These are phyloP conservation scores for Holacanthus passer DNA, from an alignment of 2,113 vertebrate genomes.

Conservation along the genomic window DNA sequence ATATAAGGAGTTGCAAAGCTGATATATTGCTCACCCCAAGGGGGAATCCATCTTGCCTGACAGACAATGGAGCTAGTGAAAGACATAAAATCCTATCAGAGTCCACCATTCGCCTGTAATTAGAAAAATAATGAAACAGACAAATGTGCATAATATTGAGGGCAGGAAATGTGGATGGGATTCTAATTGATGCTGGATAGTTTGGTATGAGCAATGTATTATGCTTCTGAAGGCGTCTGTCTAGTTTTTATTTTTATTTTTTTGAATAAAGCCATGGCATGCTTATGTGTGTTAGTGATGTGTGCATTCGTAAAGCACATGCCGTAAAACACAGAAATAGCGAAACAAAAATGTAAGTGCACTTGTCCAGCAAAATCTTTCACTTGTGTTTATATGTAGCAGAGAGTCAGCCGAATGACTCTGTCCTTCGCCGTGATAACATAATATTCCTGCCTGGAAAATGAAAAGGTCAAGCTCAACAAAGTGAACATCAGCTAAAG, in stretches of 20 bases:
- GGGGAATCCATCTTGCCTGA: slow-evolving; percentile 72
- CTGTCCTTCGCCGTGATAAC: slow-evolving; percentile 38
- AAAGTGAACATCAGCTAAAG: slow-evolving; percentile 74
- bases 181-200: slow-evolving; percentile 64
- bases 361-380: neutral
- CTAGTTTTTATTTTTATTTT: neutral
- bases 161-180: slow-evolving; percentile 56
- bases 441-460: slow-evolving; percentile 52
- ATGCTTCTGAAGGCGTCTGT: slow-evolving; percentile 21
- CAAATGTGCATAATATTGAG: slow-evolving; percentile 61
- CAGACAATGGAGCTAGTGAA: slow-evolving; percentile 61
- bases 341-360: neutral
- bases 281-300: neutral
- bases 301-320: too few relatives aligned
- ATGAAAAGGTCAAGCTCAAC: slow-evolving; percentile 72
- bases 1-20: slow-evolving; percentile 68
- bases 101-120: slow-evolving; percentile 72
- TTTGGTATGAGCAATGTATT: slow-evolving; percentile 41
- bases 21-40: slow-evolving; percentile 65
- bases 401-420: slow-evolving; percentile 16
- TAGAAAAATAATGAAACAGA: slow-evolving; percentile 76
- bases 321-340: neutral
- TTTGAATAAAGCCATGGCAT: slow-evolving; percentile 5
- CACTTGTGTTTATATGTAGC: slow-evolving; percentile 12
- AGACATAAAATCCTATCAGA: slow-evolving; percentile 77